Evolutionary conservation across 2,113 vertebrate species (phyloP), one percentile per base, ranked within the genome.

Genomic region (Tonatia bakeri): DNA sequence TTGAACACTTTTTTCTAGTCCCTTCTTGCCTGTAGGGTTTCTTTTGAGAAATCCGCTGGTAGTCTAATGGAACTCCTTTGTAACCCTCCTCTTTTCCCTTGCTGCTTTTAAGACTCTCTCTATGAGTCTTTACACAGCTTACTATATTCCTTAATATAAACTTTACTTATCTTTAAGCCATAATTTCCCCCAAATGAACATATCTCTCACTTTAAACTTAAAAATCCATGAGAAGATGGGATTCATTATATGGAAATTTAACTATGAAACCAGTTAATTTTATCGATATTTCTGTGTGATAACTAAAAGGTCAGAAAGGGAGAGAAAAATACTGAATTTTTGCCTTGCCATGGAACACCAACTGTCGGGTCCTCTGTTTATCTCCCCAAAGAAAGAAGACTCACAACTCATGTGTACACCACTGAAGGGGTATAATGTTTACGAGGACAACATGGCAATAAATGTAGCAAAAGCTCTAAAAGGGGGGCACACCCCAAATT

Each of bases 241-340:
- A 92, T 56, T 79, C 17, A 28, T n/a, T n/a, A 16, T 31, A 72
- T 1, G 86, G 86, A 96, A 92, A 79, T 45, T 69, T 76, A 69
- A 76, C n/a, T 22, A 54, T 45, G 14, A 45, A 87, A 75, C 38
- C 92, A 79, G 26, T 72, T 14, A 91, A 91, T 38, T 87, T 96
- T 87, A 91, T 61, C 26, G 24, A 61, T 28, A 61, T 77, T 81
- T 91, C 76, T 92, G 36, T 77, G 36, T 79, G 9, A 59, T 54
- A 56, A 26, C 70, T 94, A 64, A 76, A 88, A 87, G 6, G 47
- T 52, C n/a, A 43, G 3, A 75, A 75, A 59, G 19, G 50, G 26
- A 90, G 28, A 80, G 56, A 94, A 76, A 96, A 91, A 82, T 19
- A 79, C 17, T 76, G 40, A 76, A 83, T 84, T 77, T 92, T 61